Evolutionary conservation across 2,797 vertebrate genomes (phyloP).

Genomic region (Mus caroli): DNA sequence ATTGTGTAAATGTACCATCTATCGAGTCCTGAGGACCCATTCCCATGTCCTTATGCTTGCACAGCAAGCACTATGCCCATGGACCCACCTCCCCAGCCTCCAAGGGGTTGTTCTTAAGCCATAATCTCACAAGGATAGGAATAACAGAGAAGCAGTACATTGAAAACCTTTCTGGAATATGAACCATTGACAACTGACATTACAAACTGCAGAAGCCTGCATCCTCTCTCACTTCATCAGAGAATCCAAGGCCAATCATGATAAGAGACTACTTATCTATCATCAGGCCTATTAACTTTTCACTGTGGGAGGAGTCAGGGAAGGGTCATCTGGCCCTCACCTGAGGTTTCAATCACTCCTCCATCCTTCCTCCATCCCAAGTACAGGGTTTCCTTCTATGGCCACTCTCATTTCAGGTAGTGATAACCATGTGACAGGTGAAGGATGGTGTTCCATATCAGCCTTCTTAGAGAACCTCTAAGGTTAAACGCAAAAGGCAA

Average conservation of each 20-base stretch:
- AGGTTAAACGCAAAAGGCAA: background rate
- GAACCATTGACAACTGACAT: background rate
- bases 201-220: slow-evolving; percentile 19
- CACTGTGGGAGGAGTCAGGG: background rate
- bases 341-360: background rate
- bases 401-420: background rate
- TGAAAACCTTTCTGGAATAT: background rate
- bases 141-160: background rate
- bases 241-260: background rate
- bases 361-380: background rate
- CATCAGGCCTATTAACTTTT: background rate
- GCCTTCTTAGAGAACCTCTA: background rate
- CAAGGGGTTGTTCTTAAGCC: background rate
- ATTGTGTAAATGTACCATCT: too few species aligned
- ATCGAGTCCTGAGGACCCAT: background rate
- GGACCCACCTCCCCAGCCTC: background rate
- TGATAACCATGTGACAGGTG: background rate
- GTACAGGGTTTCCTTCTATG: background rate
- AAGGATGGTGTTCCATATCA: background rate
- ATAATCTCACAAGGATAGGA: background rate
- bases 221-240: background rate
- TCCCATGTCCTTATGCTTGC: background rate
- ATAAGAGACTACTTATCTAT: background rate
- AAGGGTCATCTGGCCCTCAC: too few species aligned
- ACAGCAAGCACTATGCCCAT: background rate